These are phyloP conservation scores for Rhinichthys osculus DNA, from an alignment of 2,797 vertebrate species.

Conservation along the genomic window DNA sequence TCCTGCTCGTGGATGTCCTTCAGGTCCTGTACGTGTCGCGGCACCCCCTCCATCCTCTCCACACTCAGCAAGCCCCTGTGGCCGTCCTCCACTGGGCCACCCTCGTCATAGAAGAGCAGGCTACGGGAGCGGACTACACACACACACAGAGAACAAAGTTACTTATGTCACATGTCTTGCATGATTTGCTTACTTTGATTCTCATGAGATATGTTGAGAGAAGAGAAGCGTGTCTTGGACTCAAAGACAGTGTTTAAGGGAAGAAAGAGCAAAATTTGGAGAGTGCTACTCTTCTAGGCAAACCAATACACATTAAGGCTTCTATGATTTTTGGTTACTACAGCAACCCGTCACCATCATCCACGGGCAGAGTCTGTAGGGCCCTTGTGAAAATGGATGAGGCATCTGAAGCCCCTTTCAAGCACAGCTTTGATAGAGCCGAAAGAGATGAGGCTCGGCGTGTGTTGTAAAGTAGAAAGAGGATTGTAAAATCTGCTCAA, in stretches of 20 bases:
- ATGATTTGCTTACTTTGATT: neutral
- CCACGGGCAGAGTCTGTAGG: constrained; percentile 32
- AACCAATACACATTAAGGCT: constrained; percentile 37
- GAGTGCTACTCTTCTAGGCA: constrained; percentile 8
- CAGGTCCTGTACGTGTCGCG: constrained; percentile 72
- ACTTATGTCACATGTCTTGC: neutral
- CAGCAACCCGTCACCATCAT: constrained; percentile 56
- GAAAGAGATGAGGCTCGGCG: constrained; percentile 37
- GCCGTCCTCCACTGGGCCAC: constrained; percentile 85
- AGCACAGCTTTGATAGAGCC: constrained; percentile 46
- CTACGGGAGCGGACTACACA: constrained; percentile 93
- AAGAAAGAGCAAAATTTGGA: constrained; percentile 24
- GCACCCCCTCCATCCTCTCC: constrained; percentile 77
- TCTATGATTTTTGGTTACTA: constrained; percentile 55
- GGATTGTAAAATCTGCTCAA: constrained; percentile 42
- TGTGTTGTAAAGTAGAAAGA: constrained; percentile 38
- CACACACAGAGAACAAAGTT: constrained; percentile 47
- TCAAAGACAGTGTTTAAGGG: neutral
- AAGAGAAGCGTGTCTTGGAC: neutral
- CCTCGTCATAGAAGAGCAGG: constrained; percentile 95
- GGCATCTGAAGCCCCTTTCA: constrained; percentile 43
- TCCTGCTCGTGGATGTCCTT: constrained; percentile 61
- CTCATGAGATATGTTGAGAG: neutral
- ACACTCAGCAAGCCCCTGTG: constrained; percentile 78
- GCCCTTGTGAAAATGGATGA: constrained; percentile 59